Percentiles rank a stretch among this genome's conserved stretches.
phyloP scores from a whole-genome alignment of 92 coral and sea anemone species.

The Zoanthus gigantus region DNA sequence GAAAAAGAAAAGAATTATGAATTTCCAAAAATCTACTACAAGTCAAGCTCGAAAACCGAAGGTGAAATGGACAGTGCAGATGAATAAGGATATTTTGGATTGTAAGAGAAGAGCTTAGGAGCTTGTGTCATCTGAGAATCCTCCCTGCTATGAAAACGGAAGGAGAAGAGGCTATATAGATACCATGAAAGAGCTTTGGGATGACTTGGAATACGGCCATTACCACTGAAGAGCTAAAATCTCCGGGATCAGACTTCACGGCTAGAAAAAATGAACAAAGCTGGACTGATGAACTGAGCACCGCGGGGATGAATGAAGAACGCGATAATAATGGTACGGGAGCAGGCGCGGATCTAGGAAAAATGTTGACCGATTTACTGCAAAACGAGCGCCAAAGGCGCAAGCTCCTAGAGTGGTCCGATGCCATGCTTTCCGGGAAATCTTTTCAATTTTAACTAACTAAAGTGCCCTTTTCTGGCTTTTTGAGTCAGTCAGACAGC shows the following conservation, averaged over 20 bases:
- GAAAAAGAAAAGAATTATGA: background rate
- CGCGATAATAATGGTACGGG: slow-evolving; percentile 11
- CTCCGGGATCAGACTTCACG: background rate
- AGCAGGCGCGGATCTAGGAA: background rate
- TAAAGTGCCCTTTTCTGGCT: no score
- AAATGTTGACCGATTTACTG: no score
- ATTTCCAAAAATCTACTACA: background rate
- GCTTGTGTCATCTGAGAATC: slow-evolving; percentile 34
- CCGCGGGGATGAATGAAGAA: slow-evolving; percentile 13
- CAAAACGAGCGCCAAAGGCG: no score
- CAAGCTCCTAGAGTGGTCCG: no score
- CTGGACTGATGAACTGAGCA: slow-evolving; percentile 32
- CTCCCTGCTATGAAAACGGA: slow-evolving; percentile 7
- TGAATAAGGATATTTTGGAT: slow-evolving; percentile 23
- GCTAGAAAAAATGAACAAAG: background rate
- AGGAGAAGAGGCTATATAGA: slow-evolving; percentile 43
- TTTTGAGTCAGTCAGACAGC: no score
- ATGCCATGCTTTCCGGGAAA: no score
- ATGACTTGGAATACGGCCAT: slow-evolving; percentile 12
- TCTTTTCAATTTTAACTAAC: no score
- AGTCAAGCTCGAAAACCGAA: slow-evolving; percentile 19
- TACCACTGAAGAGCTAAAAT: background rate
- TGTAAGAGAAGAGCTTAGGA: slow-evolving; percentile 40
- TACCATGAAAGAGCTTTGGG: slow-evolving; percentile 43
- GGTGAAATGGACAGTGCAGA: slow-evolving; percentile 37